A percentile compares a stretch with the other conserved stretches of the same genome.
Evolutionary conservation across 2,113 vertebrate genomes (phyloP).

Genomic region (Hipposideros armiger): DNA sequence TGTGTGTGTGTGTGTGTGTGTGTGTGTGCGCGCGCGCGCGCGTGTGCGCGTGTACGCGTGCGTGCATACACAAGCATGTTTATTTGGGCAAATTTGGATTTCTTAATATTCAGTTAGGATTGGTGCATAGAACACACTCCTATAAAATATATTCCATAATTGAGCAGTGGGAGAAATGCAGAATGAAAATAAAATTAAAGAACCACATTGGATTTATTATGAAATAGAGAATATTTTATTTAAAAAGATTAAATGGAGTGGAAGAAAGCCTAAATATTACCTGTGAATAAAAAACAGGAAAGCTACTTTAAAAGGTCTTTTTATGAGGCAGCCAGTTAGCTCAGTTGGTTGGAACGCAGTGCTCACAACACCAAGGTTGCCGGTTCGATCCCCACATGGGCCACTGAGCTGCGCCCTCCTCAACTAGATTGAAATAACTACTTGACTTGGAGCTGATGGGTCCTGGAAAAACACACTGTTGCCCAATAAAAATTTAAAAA

Average conservation of each 20-base stretch:
- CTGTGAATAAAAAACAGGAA: neutral
- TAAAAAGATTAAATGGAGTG: neutral
- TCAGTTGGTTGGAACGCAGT: too few relatives aligned
- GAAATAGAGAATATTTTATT: constrained; percentile 23
- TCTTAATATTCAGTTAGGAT: neutral
- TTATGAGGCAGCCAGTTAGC: too few relatives aligned
- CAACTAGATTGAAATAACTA: too few relatives aligned
- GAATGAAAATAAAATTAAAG: constrained; percentile 7
- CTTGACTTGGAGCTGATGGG: too few relatives aligned
- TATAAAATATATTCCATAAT: constrained; percentile 10
- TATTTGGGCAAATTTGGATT: neutral
- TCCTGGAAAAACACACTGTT: too few relatives aligned
- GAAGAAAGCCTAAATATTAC: neutral
- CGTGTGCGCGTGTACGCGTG: neutral
- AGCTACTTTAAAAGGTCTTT: neutral
- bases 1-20: neutral
- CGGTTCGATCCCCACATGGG: too few relatives aligned
- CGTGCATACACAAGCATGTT: neutral
- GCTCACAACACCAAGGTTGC: too few relatives aligned
- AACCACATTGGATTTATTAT: neutral
- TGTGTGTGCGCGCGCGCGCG: too few relatives aligned
- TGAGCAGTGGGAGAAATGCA: neutral
- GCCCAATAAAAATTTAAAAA: too few relatives aligned
- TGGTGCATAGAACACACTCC: neutral
- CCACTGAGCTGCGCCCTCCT: too few relatives aligned